Evolutionary conservation across 2,113 vertebrate species (phyloP).

Genomic region (Patagioenas fasciata): DNA sequence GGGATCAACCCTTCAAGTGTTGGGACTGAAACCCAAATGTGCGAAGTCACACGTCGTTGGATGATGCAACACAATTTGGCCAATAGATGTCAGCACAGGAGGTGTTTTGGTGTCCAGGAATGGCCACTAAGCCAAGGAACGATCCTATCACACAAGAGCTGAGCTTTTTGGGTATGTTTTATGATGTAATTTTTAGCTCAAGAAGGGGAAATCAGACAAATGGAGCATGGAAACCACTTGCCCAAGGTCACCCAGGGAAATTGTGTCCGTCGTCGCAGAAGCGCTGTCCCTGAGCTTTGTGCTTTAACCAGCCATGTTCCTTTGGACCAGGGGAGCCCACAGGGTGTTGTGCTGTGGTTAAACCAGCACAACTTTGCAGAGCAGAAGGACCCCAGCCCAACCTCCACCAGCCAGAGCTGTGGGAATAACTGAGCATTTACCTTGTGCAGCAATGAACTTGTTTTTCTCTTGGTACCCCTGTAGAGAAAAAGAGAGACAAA

Average conservation of each 20-base stretch:
- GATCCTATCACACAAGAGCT: background rate
- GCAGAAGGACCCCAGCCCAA: background rate
- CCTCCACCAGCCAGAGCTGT: background rate
- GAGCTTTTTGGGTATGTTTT: background rate
- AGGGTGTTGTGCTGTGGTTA: background rate
- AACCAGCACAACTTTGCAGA: background rate
- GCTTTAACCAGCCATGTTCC: background rate
- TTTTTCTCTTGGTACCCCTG: conserved; percentile 99
- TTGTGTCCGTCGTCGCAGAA: no score
- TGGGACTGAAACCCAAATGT: rapidly evolving
- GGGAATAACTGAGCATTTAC: conserved; percentile 62
- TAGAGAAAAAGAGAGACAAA: background rate
- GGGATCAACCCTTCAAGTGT: background rate
- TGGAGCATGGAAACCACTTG: no score
- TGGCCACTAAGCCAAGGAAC: background rate
- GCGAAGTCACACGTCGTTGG: rapidly evolving
- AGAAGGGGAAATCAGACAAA: no score
- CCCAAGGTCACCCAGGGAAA: no score
- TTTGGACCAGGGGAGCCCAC: background rate
- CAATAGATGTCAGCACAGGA: conserved; percentile 2
- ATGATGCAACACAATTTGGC: background rate
- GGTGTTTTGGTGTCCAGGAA: background rate
- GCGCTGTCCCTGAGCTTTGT: no score
- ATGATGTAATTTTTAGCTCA: background rate
- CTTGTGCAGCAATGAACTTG: conserved; percentile 98